Evolutionary conservation across 2,888 invertebrate species (phyloP), one percentile per base, ranked within the genome.

Genomic region (Lottia gigantea): DNA sequence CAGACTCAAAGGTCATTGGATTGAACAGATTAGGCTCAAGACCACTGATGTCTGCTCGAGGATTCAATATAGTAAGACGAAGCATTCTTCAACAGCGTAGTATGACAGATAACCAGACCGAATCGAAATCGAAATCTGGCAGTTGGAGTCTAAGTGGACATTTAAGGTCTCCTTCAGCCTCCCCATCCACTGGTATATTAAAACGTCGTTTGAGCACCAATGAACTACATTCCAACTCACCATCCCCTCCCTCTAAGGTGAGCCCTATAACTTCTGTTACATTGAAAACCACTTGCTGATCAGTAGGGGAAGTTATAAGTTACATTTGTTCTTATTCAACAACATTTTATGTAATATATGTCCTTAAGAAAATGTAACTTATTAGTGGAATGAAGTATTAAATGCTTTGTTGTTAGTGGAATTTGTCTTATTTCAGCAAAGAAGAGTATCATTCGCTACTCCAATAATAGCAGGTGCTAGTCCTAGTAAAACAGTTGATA

Each of bases 381-480:
- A n/a, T n/a, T n/a, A n/a, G n/a, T n/a, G n/a, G n/a, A n/a, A n/a
- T n/a, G n/a, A n/a, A n/a, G n/a, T n/a, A n/a, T n/a, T n/a, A n/a
- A n/a, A n/a, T n/a, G n/a, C n/a, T n/a, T n/a, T n/a, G n/a, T n/a
- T n/a, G n/a, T n/a, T n/a, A n/a, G n/a, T n/a, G n/a, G n/a, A n/a
- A n/a, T n/a, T n/a, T 40, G 40, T 72, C 40, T 7, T 31, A 11
- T 78, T 78, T 49, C 78, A 85, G 84, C 84, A 83, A 70, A 73
- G 85, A 66, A 71, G 86, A 15, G 87, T 87, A 16, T 86, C 85
- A n/a, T 87, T 87, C 77, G 83, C 85, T n/a, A 82, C 84, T 25
- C 82, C 83, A 8, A 67, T 83, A 16, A 78, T 82, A 62, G 76
- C 71, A 62, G 76, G 75, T 8, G 72, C 71, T 68, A 77, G 75